These are phyloP conservation scores for Hippocampus barbouri DNA, from an alignment of 2,113 vertebrate genomes.

Conservation along the genomic window DNA sequence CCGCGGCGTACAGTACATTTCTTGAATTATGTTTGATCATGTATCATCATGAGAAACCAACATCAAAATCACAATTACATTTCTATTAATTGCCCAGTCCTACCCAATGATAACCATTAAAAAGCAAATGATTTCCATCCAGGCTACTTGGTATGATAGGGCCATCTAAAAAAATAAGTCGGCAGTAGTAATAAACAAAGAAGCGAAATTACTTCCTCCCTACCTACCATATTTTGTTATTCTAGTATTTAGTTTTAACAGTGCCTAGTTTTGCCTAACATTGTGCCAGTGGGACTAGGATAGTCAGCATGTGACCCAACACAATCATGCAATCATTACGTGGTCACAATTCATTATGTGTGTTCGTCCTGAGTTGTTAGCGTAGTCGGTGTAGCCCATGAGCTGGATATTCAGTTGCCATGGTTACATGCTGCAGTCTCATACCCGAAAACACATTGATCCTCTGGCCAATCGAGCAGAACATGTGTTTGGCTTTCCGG, in stretches of 20 bases:
- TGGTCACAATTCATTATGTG: background rate
- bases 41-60: too few species aligned
- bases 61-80: too few species aligned
- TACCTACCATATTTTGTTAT: too few species aligned
- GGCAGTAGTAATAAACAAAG: too few species aligned
- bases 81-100: too few species aligned
- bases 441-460: slow-evolving; percentile 4
- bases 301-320: background rate
- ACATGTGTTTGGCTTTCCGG: background rate
- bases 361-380: background rate
- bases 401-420: slow-evolving; percentile 15
- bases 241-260: background rate
- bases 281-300: background rate
- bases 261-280: background rate
- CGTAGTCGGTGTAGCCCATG: background rate
- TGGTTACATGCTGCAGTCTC: slow-evolving; percentile 22
- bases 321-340: background rate
- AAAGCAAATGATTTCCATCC: too few species aligned
- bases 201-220: too few species aligned
- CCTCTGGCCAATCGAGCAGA: background rate
- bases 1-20: too few species aligned
- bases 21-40: too few species aligned
- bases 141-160: too few species aligned
- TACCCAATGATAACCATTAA: too few species aligned
- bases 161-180: too few species aligned